Conservation (phyloP, 2,888 invertebrate species). For the Alloscopus bannaensis region DNA sequence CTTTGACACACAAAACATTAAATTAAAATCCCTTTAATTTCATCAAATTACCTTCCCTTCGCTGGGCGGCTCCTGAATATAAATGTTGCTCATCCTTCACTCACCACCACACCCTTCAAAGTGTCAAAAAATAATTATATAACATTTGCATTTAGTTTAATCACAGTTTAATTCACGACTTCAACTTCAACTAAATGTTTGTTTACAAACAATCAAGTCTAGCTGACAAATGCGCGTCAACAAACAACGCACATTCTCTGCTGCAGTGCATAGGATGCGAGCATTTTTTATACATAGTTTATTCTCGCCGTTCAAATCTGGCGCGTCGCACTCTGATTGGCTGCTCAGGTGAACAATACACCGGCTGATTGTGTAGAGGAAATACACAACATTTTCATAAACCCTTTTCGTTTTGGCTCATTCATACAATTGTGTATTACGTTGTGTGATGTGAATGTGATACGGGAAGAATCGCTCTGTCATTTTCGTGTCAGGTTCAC, state of each 20-base stretch:
- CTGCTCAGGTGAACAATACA: neutral
- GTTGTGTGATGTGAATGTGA: too few species aligned
- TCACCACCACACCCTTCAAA: too few species aligned
- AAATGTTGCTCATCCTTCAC: constrained; percentile 96
- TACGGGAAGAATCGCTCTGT: constrained; percentile 35
- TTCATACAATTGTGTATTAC: too few species aligned
- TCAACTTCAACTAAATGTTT: too few species aligned
- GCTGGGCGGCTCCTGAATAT: constrained; percentile 97
- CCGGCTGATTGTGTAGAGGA: neutral
- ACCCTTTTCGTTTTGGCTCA: neutral
- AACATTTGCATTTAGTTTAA: neutral
- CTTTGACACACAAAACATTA: too few species aligned
- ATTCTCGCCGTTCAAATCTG: too few species aligned
- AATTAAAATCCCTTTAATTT: too few species aligned
- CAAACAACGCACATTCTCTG: too few species aligned
- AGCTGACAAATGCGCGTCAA: neutral
- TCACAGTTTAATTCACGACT: neutral
- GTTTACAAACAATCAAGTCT: neutral
- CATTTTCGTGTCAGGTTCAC: too few species aligned
- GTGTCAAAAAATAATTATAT: too few species aligned
- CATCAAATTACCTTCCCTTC: constrained; percentile 91
- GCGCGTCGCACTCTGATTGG: neutral
- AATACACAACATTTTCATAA: constrained; percentile 5
- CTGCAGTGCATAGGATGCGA: neutral
- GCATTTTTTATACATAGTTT: too few species aligned